Evolutionary conservation across 1,140 invertebrate species (phyloP).

Genomic region (Kradibia gibbosae): DNA sequence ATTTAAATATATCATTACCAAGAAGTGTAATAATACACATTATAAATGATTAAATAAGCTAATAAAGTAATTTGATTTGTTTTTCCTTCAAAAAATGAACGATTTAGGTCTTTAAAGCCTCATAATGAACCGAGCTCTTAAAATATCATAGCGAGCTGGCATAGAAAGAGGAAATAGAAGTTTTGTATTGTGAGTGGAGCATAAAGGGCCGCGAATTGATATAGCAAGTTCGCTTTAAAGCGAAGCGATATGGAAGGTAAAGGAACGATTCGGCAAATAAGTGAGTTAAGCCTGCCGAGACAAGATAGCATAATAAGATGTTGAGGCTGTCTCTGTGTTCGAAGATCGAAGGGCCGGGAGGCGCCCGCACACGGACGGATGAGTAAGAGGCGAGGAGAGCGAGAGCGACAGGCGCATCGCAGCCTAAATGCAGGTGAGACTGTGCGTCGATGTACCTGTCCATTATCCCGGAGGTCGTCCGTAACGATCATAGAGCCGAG

Average conservation of each 20-base stretch:
- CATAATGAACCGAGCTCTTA: neutral
- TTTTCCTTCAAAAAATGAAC: no score
- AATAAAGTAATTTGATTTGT: no score
- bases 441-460: neutral
- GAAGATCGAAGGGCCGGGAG: no score
- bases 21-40: no score
- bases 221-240: neutral
- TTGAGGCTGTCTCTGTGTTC: neutral
- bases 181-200: neutral
- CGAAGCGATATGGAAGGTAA: neutral
- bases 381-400: no score
- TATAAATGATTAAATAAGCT: no score
- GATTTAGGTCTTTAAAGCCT: neutral
- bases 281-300: neutral
- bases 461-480: neutral
- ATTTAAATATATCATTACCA: no score
- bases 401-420: neutral
- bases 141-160: neutral
- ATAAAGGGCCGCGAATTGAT: neutral
- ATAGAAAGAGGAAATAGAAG: neutral
- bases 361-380: neutral
- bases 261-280: slow-evolving; percentile 16
- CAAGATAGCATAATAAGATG: slow-evolving; percentile 23
- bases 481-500: slow-evolving; percentile 54
- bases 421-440: neutral